phyloP scores from a whole-genome alignment of 2,113 vertebrate genomes.

The Pitta sordida region DNA sequence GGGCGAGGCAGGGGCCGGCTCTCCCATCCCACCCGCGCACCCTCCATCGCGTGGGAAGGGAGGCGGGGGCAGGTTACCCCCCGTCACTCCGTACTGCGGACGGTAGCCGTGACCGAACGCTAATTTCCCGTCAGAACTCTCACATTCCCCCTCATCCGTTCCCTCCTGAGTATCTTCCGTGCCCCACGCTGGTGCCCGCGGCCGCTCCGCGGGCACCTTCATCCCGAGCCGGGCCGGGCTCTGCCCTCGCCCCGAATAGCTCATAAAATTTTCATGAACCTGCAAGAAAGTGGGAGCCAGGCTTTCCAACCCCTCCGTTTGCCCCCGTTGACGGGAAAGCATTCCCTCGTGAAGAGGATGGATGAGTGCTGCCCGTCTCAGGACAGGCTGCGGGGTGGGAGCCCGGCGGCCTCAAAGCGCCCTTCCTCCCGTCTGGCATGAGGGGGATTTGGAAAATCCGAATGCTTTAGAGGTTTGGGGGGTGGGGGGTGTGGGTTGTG shows the following conservation, averaged over 20 bases:
- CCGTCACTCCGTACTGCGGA: background rate
- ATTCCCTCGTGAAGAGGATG: background rate
- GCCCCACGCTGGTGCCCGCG: background rate
- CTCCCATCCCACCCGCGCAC: background rate
- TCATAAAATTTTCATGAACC: background rate
- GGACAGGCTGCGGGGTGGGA: background rate
- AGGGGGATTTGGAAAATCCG: background rate
- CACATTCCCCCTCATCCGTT: background rate
- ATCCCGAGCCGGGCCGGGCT: background rate
- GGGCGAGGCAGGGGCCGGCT: background rate
- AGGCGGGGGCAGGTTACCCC: background rate
- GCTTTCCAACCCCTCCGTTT: background rate
- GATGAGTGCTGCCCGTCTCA: background rate
- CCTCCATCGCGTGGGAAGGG: background rate
- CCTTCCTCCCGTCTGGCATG: background rate
- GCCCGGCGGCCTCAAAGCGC: background rate
- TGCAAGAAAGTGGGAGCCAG: background rate
- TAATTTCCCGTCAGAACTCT: background rate
- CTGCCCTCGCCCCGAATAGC: background rate
- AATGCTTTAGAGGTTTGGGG: fast-evolving
- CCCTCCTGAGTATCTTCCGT: background rate
- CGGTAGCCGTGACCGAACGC: background rate
- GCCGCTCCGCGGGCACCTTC: background rate
- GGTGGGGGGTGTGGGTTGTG: too few relatives aligned
- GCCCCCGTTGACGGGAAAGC: background rate